phyloP scores from a whole-genome alignment of 2,797 vertebrate species.

The Sebastolobus alascanus region DNA sequence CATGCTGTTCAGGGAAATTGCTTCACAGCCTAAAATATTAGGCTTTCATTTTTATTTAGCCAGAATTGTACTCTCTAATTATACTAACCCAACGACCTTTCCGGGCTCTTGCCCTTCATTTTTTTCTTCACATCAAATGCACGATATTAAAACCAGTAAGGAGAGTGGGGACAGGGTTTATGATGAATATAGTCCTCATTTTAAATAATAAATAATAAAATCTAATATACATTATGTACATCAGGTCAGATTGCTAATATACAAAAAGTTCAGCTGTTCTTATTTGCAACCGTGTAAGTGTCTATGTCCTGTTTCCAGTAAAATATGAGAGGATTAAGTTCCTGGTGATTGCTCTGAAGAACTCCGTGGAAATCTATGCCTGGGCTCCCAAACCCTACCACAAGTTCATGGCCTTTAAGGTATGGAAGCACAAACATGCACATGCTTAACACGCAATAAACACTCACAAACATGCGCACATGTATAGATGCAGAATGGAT shows the following conservation, averaged over 20 bases:
- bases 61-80: background rate
- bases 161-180: background rate
- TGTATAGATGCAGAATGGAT: background rate
- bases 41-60: background rate
- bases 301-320: constrained; percentile 79
- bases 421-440: constrained; percentile 14
- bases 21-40: background rate
- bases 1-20: background rate
- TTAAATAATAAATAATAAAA: background rate
- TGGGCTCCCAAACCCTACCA: constrained; percentile 97
- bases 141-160: background rate
- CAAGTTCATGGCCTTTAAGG: constrained; percentile 98
- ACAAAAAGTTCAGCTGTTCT: background rate
- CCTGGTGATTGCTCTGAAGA: constrained; percentile 93
- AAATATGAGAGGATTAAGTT: constrained; percentile 96
- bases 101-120: background rate
- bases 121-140: background rate
- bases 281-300: background rate
- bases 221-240: background rate
- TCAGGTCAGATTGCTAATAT: background rate
- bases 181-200: background rate
- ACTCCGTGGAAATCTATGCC: constrained; percentile 93
- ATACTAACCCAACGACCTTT: background rate
- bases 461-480: background rate
- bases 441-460: background rate